A percentile compares a stretch with the other conserved stretches of the same genome.
phyloP scores from a whole-genome alignment of 2,797 vertebrate genomes.

The Micropoecilia bifurca region DNA sequence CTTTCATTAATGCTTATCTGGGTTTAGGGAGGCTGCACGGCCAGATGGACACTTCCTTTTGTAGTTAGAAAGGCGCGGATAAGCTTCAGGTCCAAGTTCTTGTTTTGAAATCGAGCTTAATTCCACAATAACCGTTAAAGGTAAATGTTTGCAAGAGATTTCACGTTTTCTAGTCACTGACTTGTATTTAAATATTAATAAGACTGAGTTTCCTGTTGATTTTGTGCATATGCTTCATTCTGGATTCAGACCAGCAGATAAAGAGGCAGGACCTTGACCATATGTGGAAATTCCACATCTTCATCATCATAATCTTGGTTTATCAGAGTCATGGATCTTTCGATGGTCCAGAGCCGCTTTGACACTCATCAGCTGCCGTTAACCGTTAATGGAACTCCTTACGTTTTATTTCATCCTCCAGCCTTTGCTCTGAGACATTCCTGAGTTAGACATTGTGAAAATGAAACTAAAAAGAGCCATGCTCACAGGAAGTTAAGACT shows the following conservation, averaged over 20 bases:
- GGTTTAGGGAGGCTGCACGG: slow-evolving; percentile 14
- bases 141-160: neutral
- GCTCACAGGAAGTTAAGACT: slow-evolving; percentile 23
- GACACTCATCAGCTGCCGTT: slow-evolving; percentile 25
- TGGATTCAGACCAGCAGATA: slow-evolving; percentile 11
- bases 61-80: neutral
- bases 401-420: slow-evolving; percentile 49
- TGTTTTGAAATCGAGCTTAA: neutral
- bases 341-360: neutral
- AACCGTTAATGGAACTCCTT: slow-evolving; percentile 22
- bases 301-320: neutral
- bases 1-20: slow-evolving; percentile 50
- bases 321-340: slow-evolving; percentile 10
- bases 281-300: slow-evolving; percentile 23
- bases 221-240: neutral
- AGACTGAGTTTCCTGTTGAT: neutral
- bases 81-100: slow-evolving; percentile 1
- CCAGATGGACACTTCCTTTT: slow-evolving; percentile 13
- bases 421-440: slow-evolving; percentile 35
- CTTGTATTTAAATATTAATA: neutral
- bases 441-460: slow-evolving; percentile 22
- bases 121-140: neutral
- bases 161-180: neutral
- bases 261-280: slow-evolving; percentile 10
- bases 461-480: slow-evolving; percentile 1